A percentile compares a stretch with the other conserved stretches of the same genome.
phyloP scores from a whole-genome alignment of 1,140 invertebrate species.

The Globodera rostochiensis region DNA sequence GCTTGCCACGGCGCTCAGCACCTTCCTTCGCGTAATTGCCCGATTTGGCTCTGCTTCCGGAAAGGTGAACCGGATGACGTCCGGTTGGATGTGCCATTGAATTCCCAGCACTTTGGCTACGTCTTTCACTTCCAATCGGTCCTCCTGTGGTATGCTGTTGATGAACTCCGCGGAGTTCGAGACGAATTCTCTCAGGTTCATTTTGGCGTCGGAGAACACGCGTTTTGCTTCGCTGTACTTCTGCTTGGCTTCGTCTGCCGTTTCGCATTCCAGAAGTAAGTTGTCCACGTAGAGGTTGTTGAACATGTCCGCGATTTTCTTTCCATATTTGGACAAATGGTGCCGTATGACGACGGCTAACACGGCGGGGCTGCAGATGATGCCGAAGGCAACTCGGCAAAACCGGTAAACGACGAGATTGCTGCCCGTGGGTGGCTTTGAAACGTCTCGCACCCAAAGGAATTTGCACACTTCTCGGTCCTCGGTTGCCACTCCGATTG shows the following conservation, averaged over 20 bases:
- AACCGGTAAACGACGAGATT: constrained; percentile 35
- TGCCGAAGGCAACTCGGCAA: constrained; percentile 40
- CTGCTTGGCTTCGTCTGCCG: constrained; percentile 18
- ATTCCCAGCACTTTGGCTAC: constrained; percentile 37
- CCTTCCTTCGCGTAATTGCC: background rate
- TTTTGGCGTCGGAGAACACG: constrained; percentile 31
- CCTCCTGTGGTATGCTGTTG: background rate
- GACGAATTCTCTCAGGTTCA: constrained; percentile 46
- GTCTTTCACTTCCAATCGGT: constrained; percentile 5
- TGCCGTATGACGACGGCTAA: constrained; percentile 33
- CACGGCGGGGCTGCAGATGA: constrained; percentile 34
- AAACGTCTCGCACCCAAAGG: constrained; percentile 40
- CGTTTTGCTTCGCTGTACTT: constrained; percentile 11
- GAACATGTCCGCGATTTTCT: background rate
- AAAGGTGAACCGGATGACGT: constrained; percentile 2
- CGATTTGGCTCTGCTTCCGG: background rate
- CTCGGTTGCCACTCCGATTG: constrained; percentile 19
- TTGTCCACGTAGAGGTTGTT: constrained; percentile 49
- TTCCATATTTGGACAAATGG: constrained; percentile 21
- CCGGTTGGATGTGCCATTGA: constrained; percentile 36
- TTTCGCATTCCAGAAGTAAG: constrained; percentile 14
- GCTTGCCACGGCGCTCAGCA: constrained; percentile 26
- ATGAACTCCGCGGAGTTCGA: constrained; percentile 31
- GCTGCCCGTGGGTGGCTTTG: constrained; percentile 4
- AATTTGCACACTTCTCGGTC: constrained; percentile 45